These are phyloP conservation scores for Amphiprion percula DNA, from an alignment of 2,113 vertebrate species.

Conservation along the genomic window DNA sequence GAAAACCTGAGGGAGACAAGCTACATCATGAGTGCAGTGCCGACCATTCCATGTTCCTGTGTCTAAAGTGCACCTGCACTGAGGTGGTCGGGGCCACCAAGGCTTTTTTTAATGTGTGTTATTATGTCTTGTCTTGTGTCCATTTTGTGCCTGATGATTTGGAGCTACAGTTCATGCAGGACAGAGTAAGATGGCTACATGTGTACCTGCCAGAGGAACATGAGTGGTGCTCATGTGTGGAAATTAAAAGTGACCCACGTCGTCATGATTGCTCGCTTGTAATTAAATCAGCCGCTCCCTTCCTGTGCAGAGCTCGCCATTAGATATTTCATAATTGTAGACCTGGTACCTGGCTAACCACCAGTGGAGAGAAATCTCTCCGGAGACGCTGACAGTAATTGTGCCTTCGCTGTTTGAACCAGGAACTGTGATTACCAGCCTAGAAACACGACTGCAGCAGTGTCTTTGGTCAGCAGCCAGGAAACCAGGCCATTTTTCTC, in stretches of 20 bases:
- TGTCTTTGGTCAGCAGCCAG: slow-evolving; percentile 65
- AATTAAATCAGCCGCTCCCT: slow-evolving; percentile 67
- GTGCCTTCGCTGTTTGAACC: slow-evolving; percentile 43
- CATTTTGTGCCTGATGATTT: slow-evolving; percentile 17
- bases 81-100: slow-evolving; percentile 31
- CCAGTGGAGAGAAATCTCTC: slow-evolving; percentile 39
- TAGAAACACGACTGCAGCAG: slow-evolving; percentile 51
- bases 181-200: slow-evolving; percentile 49
- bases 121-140: slow-evolving; percentile 10
- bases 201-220: slow-evolving; percentile 42
- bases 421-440: slow-evolving; percentile 58
- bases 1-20: slow-evolving; percentile 68
- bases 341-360: slow-evolving; percentile 54
- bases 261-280: slow-evolving; percentile 53
- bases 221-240: slow-evolving; percentile 33
- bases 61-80: slow-evolving; percentile 51
- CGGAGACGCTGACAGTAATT: slow-evolving; percentile 67
- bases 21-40: slow-evolving; percentile 59
- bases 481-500: slow-evolving; percentile 42
- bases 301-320: slow-evolving; percentile 27
- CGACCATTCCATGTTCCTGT: slow-evolving; percentile 34
- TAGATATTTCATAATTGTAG: slow-evolving; percentile 59
- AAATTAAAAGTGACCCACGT: slow-evolving; percentile 61
- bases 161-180: slow-evolving; percentile 38
- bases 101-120: slow-evolving; percentile 10